phyloP scores from a whole-genome alignment of 1,140 invertebrate species.

The Meloidogyne exigua region DNA sequence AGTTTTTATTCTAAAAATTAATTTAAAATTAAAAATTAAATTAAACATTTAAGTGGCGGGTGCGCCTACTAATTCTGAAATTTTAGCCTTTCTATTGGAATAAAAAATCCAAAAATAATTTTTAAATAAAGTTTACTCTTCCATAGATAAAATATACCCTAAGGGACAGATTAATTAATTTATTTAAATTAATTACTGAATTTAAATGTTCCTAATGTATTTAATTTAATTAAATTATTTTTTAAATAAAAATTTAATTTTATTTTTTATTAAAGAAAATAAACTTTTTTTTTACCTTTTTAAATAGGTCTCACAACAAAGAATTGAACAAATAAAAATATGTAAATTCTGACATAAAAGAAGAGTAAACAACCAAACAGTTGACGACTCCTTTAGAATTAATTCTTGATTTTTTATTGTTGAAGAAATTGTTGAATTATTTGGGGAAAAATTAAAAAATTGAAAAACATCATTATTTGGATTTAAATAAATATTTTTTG shows the following conservation, averaged over 20 bases:
- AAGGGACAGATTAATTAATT: neutral
- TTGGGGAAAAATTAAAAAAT: neutral
- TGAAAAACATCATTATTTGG: neutral
- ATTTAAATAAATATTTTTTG: neutral
- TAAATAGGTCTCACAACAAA: neutral
- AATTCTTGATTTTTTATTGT: slow-evolving; percentile 20
- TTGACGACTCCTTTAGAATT: slow-evolving; percentile 34
- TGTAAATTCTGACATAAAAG: slow-evolving; percentile 36
- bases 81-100: too few relatives aligned
- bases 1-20: neutral
- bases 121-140: too few relatives aligned
- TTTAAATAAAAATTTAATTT: neutral
- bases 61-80: too few relatives aligned
- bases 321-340: slow-evolving; percentile 17
- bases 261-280: neutral
- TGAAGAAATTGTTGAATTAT: slow-evolving; percentile 18
- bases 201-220: too few relatives aligned
- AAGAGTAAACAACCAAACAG: slow-evolving; percentile 46
- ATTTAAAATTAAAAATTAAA: too few relatives aligned
- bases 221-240: too few relatives aligned
- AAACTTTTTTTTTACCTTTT: neutral
- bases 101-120: too few relatives aligned
- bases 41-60: too few relatives aligned
- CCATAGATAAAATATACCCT: too few relatives aligned
- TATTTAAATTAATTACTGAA: too few relatives aligned